Evolutionary conservation across 2,888 invertebrate species (phyloP).

Genomic region (Amphipyra tragopoginis): DNA sequence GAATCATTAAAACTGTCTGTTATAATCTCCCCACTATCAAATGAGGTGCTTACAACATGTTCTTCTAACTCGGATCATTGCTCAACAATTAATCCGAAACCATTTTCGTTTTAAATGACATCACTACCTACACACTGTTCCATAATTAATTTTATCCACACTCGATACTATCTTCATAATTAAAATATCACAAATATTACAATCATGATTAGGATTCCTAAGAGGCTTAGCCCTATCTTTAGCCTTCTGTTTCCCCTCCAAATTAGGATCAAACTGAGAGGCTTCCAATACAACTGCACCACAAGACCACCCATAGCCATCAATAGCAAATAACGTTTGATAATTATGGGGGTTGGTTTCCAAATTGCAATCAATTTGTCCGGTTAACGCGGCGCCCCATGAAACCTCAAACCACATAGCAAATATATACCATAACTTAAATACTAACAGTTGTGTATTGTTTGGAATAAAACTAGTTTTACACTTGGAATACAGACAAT

Average conservation of each 20-base stretch:
- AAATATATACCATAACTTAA: constrained; percentile 29
- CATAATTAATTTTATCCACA: no score
- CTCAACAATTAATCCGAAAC: no score
- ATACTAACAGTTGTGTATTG: constrained; percentile 7
- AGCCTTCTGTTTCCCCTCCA: neutral
- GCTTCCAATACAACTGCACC: constrained; percentile 3
- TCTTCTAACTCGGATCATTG: no score
- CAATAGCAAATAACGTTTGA: constrained; percentile 49
- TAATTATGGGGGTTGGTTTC: constrained; percentile 51
- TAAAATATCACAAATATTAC: no score
- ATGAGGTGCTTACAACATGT: no score
- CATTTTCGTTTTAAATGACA: no score
- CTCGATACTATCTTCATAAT: no score
- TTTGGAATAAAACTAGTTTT: neutral
- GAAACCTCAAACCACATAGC: constrained; percentile 50
- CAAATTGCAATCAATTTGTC: constrained; percentile 55
- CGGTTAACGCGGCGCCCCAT: constrained; percentile 49
- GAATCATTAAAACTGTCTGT: no score
- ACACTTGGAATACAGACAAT: neutral
- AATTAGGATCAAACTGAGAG: constrained; percentile 4
- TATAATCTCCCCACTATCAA: no score
- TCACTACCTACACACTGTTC: no score
- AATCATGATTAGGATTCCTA: no score
- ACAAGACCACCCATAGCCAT: constrained; percentile 28
- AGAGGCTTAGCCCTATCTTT: neutral